Base-by-base conservation (phyloP, 2,888 invertebrate genomes). In the Apotomis turbidana region DNA sequence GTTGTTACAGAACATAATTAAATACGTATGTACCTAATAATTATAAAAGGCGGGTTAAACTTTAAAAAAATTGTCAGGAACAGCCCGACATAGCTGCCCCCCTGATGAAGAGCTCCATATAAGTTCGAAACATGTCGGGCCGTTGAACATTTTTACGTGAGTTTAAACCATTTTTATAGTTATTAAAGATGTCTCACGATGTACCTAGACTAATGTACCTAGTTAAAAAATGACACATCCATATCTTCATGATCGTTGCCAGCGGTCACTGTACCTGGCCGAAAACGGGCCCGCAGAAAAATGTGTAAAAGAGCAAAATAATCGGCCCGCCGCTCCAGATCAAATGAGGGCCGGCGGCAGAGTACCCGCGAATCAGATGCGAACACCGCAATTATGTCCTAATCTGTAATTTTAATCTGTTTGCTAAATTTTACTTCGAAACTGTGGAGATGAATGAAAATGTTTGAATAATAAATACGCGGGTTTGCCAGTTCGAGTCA, bases 281-380 rank as follows among this genome's bases (percentile, higher is more conserved):
- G 57, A 66, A 73, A 70, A 61, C 58, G 52, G 69, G 79, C 81
- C 78, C 83, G n/a, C 66, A 82, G 81, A 77, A 83, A 85, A 83
- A 81, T 80, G 83, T 78, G 81, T 77, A 81, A 78, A 79, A 74
- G 71, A 72, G 75, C 73, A 80, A 79, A 81, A 82, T 82, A 82
- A 84, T 83, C 81, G 79, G 81, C 78, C 74, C 79, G 78, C 76
- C 86, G 91, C 90, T 89, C 90, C 90, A 91, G 90, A 89, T 91
- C 87, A 90, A 91, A 91, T 89, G 88, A 87, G 87, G 76, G 79
- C 66, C 68, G 44, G 81, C 78, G 76, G 73, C 78, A 82, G 83
- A 80, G 81, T 77, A 81, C 60, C 70, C 5, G n/a, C 10, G 46
- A 61, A 57, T 41, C 77, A 82, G 75, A 68, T 51, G 36, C 60